These are phyloP conservation scores for Aleadryas rufinucha DNA, from an alignment of 2,113 vertebrate genomes.

Conservation along the genomic window DNA sequence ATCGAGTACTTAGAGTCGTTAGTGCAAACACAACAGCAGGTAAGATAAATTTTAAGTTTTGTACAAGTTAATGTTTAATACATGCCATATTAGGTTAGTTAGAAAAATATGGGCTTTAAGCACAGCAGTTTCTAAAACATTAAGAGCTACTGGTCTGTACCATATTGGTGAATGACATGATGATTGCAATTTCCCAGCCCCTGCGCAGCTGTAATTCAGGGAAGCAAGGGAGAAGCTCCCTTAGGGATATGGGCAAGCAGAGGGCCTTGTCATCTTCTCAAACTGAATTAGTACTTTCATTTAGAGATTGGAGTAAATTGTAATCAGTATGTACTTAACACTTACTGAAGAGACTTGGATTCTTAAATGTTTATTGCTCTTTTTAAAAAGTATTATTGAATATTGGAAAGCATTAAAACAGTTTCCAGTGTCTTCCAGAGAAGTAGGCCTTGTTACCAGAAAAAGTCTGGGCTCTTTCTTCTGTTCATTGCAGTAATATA, in stretches of 20 bases:
- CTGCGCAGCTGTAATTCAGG: not conserved
- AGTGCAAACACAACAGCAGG: slow-evolving; percentile 97
- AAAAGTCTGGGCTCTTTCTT: not conserved
- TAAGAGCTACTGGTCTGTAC: not conserved
- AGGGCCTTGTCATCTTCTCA: not conserved
- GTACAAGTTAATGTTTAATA: not conserved
- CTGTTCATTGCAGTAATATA: not conserved
- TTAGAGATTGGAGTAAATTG: not conserved
- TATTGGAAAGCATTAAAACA: not conserved
- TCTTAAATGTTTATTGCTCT: not conserved
- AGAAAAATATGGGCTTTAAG: not conserved
- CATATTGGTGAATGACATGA: not conserved
- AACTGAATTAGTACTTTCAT: not conserved
- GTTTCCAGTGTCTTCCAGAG: not conserved
- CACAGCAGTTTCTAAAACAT: not conserved
- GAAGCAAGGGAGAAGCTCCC: not conserved
- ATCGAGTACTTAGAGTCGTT: slow-evolving; percentile 96
- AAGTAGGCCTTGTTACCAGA: not conserved
- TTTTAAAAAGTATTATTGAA: not conserved
- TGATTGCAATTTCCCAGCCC: not conserved
- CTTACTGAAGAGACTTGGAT: not conserved
- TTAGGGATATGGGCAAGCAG: not conserved
- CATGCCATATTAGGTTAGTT: not conserved
- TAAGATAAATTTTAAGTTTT: slow-evolving; percentile 62
- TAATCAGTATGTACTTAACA: not conserved